Evolutionary conservation across 2,888 invertebrate genomes (phyloP).

Genomic region (Pseudeuparius sepicola): DNA sequence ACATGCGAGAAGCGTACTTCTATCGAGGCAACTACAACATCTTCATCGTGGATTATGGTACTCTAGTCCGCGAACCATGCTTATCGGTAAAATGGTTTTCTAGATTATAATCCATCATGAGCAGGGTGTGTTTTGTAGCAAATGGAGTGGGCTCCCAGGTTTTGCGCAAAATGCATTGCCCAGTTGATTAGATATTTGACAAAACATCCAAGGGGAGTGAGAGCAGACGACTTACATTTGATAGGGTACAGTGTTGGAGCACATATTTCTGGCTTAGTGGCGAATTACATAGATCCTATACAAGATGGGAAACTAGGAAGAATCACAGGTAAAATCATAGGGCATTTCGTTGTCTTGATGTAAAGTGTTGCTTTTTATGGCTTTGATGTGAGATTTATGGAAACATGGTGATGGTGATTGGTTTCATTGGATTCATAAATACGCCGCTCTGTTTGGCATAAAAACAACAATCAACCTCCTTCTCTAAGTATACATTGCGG

Average conservation of each 20-base stretch:
- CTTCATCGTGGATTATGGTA: conserved; percentile 76
- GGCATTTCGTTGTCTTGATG: too few species aligned
- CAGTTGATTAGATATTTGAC: conserved; percentile 71
- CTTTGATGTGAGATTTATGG: too few species aligned
- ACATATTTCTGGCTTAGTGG: conserved; percentile 73
- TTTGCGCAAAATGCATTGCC: conserved; percentile 60
- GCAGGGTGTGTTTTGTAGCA: conserved; percentile 28
- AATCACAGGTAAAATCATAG: conserved; percentile 60
- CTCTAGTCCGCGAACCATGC: conserved; percentile 72
- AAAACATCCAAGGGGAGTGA: conserved; percentile 65
- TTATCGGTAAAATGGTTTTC: conserved; percentile 51
- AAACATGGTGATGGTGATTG: too few species aligned
- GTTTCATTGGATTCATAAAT: too few species aligned
- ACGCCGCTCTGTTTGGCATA: too few species aligned
- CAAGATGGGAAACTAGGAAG: conserved; percentile 68
- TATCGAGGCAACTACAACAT: conserved; percentile 72
- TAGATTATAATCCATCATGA: too few species aligned
- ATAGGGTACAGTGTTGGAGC: conserved; percentile 84
- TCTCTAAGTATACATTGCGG: too few species aligned
- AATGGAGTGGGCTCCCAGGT: conserved; percentile 40
- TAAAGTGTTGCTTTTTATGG: too few species aligned
- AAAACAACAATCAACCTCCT: too few species aligned
- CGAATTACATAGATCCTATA: conserved; percentile 67
- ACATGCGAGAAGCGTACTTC: conserved; percentile 76
- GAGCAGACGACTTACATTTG: conserved; percentile 65